These are phyloP conservation scores for Hyphantria cunea DNA, from an alignment of 1,140 invertebrate species.

Conservation along the genomic window DNA sequence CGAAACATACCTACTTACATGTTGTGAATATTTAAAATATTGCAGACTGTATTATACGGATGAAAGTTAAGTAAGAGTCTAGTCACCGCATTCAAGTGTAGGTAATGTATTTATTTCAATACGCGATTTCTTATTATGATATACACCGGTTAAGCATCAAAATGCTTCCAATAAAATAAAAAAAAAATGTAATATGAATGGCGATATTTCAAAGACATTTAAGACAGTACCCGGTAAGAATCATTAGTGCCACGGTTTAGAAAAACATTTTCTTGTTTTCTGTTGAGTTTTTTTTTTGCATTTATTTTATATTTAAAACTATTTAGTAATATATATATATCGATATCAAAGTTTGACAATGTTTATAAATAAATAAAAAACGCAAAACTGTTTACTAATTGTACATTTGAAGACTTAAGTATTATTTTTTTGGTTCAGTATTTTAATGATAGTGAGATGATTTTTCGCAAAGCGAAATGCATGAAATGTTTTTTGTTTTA, in stretches of 20 bases:
- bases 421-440: constrained; percentile 58
- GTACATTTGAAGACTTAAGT: constrained; percentile 43
- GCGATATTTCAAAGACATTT: constrained; percentile 33
- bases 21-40: constrained; percentile 39
- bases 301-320: constrained; percentile 29
- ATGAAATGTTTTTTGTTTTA: constrained; percentile 39
- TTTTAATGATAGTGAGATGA: constrained; percentile 61
- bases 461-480: constrained; percentile 68
- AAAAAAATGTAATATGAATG: constrained; percentile 26
- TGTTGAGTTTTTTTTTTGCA: constrained; percentile 10
- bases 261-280: not conserved
- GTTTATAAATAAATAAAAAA: no score
- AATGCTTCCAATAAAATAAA: constrained; percentile 9
- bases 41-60: constrained; percentile 19
- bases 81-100: constrained; percentile 66
- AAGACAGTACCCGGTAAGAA: constrained; percentile 23
- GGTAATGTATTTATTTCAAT: constrained; percentile 35
- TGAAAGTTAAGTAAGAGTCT: constrained; percentile 44
- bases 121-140: constrained; percentile 33
- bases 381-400: not conserved
- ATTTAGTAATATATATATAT: constrained; percentile 1
- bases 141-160: constrained; percentile 17
- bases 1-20: constrained; percentile 31
- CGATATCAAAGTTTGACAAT: constrained; percentile 8
- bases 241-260: constrained; percentile 8